Percentiles rank a stretch among this genome's conserved stretches.
These are phyloP conservation scores for Fulmarus glacialis DNA, from an alignment of 2,113 vertebrate genomes.

Conservation along the genomic window DNA sequence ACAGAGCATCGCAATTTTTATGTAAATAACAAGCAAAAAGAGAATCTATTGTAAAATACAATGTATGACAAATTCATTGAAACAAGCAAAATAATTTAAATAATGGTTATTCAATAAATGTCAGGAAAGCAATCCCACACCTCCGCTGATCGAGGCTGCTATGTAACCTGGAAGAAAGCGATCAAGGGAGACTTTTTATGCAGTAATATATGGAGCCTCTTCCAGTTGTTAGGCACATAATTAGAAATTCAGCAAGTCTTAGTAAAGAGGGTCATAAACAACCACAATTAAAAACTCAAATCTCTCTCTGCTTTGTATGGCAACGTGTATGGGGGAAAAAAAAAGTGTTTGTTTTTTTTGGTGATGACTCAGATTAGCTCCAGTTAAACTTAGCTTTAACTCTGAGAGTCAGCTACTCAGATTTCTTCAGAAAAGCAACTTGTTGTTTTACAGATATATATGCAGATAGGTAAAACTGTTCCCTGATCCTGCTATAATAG, in stretches of 20 bases:
- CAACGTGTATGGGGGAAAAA: accelerated
- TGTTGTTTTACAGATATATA: too few species aligned
- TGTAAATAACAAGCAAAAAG: background rate
- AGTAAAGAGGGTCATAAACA: background rate
- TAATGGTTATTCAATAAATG: conserved; percentile 38
- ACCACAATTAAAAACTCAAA: background rate
- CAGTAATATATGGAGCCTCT: background rate
- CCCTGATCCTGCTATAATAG: too few species aligned
- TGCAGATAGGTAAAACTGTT: too few species aligned
- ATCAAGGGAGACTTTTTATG: background rate
- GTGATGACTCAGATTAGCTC: background rate
- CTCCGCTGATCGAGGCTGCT: background rate
- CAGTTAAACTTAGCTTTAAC: background rate
- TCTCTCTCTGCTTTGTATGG: background rate
- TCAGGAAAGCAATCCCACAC: conserved; percentile 15
- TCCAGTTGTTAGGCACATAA: conserved; percentile 31
- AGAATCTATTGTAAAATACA: conserved; percentile 23
- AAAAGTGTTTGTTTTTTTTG: background rate
- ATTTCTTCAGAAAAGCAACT: too few species aligned
- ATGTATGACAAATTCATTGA: conserved; percentile 27
- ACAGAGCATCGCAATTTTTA: background rate
- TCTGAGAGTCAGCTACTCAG: background rate
- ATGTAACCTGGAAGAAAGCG: background rate
- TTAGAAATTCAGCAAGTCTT: conserved; percentile 9
- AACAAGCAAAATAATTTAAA: conserved; percentile 36